These are phyloP conservation scores for Cephalopterus ornatus DNA, from an alignment of 2,113 vertebrate genomes.

Conservation along the genomic window DNA sequence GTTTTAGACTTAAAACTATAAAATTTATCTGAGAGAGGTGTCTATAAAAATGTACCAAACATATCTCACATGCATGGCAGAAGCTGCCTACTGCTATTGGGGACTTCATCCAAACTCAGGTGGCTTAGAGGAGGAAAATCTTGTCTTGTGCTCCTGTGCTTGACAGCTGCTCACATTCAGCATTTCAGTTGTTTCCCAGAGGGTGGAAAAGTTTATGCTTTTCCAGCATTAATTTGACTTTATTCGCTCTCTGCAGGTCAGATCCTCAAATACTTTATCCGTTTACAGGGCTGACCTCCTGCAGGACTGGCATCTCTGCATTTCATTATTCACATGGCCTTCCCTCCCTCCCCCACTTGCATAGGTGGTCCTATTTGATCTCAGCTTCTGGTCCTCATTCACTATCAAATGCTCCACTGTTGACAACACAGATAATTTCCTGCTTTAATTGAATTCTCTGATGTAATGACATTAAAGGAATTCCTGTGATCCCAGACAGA, in stretches of 20 bases:
- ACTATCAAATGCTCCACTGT: background rate
- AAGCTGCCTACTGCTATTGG: background rate
- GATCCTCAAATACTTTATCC: background rate
- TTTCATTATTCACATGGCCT: background rate
- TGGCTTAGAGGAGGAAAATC: background rate
- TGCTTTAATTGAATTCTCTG: background rate
- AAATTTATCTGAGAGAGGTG: background rate
- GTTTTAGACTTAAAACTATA: background rate
- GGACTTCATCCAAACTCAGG: background rate
- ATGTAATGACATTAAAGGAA: background rate
- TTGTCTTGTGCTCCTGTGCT: background rate
- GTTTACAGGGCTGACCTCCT: background rate
- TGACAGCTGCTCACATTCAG: background rate
- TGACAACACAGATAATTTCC: background rate
- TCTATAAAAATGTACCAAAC: background rate
- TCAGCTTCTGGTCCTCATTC: background rate
- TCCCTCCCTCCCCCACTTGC: background rate
- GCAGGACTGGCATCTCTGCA: background rate
- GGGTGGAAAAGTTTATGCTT: background rate
- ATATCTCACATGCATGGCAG: rapidly evolving
- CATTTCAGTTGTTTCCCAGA: background rate
- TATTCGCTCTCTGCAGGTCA: background rate
- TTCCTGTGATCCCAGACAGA: background rate
- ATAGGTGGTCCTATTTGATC: background rate
- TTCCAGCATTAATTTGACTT: background rate